phyloP scores from a whole-genome alignment of 1,140 invertebrate genomes.

The Scaptomyza montana region DNA sequence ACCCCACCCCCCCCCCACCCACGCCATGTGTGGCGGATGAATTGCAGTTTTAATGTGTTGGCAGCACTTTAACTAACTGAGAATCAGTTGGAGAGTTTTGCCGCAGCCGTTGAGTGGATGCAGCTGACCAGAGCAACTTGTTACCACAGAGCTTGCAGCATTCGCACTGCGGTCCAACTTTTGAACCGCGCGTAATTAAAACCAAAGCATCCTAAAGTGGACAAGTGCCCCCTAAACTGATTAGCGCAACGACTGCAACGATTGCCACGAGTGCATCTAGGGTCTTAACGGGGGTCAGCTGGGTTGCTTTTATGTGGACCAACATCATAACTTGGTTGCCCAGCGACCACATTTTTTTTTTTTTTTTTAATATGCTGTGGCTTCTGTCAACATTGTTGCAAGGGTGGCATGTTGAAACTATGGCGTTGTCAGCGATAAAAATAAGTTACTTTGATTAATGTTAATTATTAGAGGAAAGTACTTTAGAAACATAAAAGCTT shows the following conservation, averaged over 20 bases:
- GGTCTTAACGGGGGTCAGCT: background rate
- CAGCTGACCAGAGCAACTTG: conserved; percentile 33
- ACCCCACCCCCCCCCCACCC: background rate
- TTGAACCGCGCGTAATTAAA: conserved; percentile 73
- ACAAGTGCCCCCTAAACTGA: conserved; percentile 78
- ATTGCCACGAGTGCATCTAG: background rate
- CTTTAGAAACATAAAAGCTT: background rate
- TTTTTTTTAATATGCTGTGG: conserved; percentile 29
- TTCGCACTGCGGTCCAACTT: conserved; percentile 62
- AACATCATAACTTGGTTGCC: conserved; percentile 21
- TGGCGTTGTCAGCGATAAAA: background rate
- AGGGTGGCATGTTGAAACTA: background rate
- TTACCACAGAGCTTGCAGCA: conserved; percentile 3
- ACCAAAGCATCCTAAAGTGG: conserved; percentile 79
- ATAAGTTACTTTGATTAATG: conserved; percentile 1
- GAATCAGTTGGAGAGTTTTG: conserved; percentile 40
- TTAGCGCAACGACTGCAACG: conserved; percentile 61
- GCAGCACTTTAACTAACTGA: conserved; percentile 77
- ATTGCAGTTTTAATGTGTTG: conserved; percentile 81
- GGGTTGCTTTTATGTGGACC: too few relatives aligned
- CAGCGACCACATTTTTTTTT: background rate
- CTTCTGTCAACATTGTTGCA: conserved; percentile 29
- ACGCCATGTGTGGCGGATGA: conserved; percentile 68
- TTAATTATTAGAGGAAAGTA: background rate
- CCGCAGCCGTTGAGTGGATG: conserved; percentile 13